Evolutionary conservation across 92 coral and sea anemone genomes (phyloP).

Genomic region (Plumapathes pennacea): DNA sequence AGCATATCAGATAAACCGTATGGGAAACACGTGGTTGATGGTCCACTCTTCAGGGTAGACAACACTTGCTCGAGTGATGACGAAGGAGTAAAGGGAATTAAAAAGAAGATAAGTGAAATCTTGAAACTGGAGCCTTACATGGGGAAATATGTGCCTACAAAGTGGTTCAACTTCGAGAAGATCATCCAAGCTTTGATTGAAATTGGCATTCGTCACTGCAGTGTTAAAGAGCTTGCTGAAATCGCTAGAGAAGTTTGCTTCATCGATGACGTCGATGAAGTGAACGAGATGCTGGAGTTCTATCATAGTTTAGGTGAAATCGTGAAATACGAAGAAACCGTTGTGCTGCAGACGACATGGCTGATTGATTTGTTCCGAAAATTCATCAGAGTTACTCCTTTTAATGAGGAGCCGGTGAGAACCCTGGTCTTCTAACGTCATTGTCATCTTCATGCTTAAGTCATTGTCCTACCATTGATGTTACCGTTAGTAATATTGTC

Average conservation of each 20-base stretch:
- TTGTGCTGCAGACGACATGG: slow-evolving; percentile 6
- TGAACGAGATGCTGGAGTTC: slow-evolving; percentile 2
- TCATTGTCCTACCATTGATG: too few relatives aligned
- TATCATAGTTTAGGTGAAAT: slow-evolving; percentile 4
- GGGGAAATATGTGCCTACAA: slow-evolving; percentile 13
- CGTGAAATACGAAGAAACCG: not conserved
- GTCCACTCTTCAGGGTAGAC: slow-evolving; percentile 6
- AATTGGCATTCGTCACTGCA: not conserved
- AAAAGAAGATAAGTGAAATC: slow-evolving; percentile 11
- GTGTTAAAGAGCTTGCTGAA: not conserved
- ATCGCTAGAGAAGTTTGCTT: not conserved
- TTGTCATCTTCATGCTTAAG: too few relatives aligned
- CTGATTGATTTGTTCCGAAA: slow-evolving; percentile 4
- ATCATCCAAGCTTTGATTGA: not conserved
- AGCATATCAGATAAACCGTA: slow-evolving; percentile 2
- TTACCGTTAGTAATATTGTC: too few relatives aligned
- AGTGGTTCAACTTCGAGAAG: not conserved
- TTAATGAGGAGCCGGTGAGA: too few relatives aligned
- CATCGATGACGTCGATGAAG: slow-evolving; percentile 6
- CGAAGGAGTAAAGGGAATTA: slow-evolving; percentile 9
- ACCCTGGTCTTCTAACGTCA: too few relatives aligned
- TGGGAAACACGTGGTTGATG: slow-evolving; percentile 12
- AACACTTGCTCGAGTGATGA: not conserved
- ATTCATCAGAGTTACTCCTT: not conserved
- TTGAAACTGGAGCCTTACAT: slow-evolving; percentile 36